phyloP scores from a whole-genome alignment of 2,888 invertebrate genomes.

The Noctua pronuba region DNA sequence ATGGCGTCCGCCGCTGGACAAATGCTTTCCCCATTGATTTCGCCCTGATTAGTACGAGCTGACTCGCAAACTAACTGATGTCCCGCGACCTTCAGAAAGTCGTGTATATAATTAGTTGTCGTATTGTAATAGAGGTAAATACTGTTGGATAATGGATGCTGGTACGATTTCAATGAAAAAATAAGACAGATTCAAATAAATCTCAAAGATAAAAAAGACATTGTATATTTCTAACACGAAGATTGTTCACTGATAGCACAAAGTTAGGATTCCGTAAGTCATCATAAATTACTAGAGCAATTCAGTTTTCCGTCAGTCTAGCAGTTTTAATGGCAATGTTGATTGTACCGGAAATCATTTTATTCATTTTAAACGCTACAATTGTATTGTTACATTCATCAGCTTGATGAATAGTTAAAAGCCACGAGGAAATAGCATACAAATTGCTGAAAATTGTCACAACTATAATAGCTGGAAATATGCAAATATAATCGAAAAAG shows the following conservation, averaged over 20 bases:
- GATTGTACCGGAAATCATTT: slow-evolving; percentile 32
- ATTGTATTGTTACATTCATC: slow-evolving; percentile 13
- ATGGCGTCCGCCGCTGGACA: not conserved
- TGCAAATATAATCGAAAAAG: not conserved
- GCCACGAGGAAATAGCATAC: not conserved
- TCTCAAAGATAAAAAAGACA: not conserved
- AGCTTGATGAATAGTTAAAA: not conserved
- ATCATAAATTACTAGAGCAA: slow-evolving; percentile 9
- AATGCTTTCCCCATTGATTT: not conserved
- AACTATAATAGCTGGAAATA: not conserved
- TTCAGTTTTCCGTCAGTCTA: not conserved
- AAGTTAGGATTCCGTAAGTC: slow-evolving; percentile 12
- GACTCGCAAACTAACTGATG: not conserved
- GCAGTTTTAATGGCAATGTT: not conserved
- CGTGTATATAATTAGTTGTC: not conserved
- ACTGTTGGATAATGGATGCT: not conserved
- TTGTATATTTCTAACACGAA: not conserved
- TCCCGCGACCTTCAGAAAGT: not conserved
- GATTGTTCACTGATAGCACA: slow-evolving; percentile 2
- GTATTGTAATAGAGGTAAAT: not conserved
- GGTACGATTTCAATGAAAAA: not conserved
- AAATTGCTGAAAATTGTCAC: slow-evolving; percentile 1
- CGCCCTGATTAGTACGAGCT: not conserved
- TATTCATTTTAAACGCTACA: slow-evolving; percentile 8
- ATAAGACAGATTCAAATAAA: slow-evolving; percentile 1